Percentiles rank a stretch among this genome's conserved stretches.
These are phyloP conservation scores for Endotricha flammealis DNA, from an alignment of 2,888 invertebrate genomes.

Conservation along the genomic window DNA sequence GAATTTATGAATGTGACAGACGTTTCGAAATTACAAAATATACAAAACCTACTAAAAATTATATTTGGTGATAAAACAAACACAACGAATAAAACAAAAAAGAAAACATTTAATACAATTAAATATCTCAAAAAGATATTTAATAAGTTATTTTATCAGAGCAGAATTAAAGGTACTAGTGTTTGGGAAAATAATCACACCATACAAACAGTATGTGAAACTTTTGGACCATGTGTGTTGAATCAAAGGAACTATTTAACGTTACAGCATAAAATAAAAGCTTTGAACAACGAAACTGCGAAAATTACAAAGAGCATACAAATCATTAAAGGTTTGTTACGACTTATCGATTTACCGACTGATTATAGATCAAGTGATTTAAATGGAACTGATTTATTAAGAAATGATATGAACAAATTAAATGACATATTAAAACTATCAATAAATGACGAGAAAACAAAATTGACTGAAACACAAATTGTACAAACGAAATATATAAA, in stretches of 20 bases:
- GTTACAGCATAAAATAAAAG: conserved; percentile 39
- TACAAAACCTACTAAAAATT: conserved; percentile 24
- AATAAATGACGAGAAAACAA: conserved; percentile 13
- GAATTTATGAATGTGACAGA: too few relatives aligned
- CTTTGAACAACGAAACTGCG: conserved; percentile 41
- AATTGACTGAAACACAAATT: conserved; percentile 33
- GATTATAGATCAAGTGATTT: conserved; percentile 11
- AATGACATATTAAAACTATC: conserved; percentile 39
- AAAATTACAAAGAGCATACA: conserved; percentile 44
- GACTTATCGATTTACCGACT: conserved; percentile 29
- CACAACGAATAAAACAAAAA: conserved; percentile 18
- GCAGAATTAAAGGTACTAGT: conserved; percentile 16
- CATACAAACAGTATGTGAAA: conserved; percentile 42
- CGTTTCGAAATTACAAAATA: conserved; percentile 18
- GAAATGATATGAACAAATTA: conserved; percentile 37
- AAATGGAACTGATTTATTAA: conserved; percentile 13
- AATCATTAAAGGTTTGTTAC: conserved; percentile 49
- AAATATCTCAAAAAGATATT: conserved; percentile 46
- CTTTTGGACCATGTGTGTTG: conserved; percentile 38
- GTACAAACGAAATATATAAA: conserved; percentile 47
- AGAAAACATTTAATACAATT: conserved; percentile 31
- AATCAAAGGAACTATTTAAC: conserved; percentile 27
- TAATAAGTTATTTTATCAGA: conserved; percentile 35
- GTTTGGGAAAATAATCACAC: conserved; percentile 25
- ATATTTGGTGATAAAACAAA: conserved; percentile 24